Conservation (phyloP, 2,797 vertebrate species). For the Chaenodraco wilsoni region DNA sequence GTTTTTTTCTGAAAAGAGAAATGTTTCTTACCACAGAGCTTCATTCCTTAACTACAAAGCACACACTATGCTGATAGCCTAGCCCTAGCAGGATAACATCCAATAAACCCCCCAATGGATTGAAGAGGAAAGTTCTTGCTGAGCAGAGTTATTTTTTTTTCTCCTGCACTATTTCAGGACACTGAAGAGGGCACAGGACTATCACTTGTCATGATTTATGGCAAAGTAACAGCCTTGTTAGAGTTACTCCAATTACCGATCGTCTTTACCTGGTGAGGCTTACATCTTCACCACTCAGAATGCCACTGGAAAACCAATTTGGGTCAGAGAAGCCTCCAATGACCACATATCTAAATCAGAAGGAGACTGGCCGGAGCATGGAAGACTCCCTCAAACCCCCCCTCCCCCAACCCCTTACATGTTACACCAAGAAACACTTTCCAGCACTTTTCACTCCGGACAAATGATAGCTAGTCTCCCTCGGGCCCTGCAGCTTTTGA, state of each 20-base stretch:
- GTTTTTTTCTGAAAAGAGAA: conserved; percentile 3
- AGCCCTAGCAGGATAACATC: conserved; percentile 53
- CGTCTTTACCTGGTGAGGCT: conserved; percentile 63
- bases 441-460: conserved; percentile 48
- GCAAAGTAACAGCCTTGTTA: conserved; percentile 72
- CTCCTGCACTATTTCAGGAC: conserved; percentile 69
- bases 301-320: conserved; percentile 61
- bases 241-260: conserved; percentile 70
- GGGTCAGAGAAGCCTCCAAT: conserved; percentile 66
- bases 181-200: conserved; percentile 66
- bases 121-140: conserved; percentile 42
- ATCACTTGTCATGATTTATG: conserved; percentile 74
- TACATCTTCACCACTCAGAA: conserved; percentile 30
- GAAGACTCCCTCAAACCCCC: conserved; percentile 32
- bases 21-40: conserved; percentile 17
- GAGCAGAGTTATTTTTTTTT: conserved; percentile 63
- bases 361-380: conserved; percentile 25
- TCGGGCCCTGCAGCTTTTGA: conserved; percentile 38
- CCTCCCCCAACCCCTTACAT: conserved; percentile 2
- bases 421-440: conserved; percentile 36
- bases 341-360: conserved; percentile 60
- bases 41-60: conserved; percentile 23
- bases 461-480: conserved; percentile 57
- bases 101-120: conserved; percentile 60
- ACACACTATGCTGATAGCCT: conserved; percentile 20